Evolutionary conservation across 2,888 invertebrate species (phyloP), one percentile per base, ranked within the genome.

Genomic region (Drosophila pseudotalamancana): DNA sequence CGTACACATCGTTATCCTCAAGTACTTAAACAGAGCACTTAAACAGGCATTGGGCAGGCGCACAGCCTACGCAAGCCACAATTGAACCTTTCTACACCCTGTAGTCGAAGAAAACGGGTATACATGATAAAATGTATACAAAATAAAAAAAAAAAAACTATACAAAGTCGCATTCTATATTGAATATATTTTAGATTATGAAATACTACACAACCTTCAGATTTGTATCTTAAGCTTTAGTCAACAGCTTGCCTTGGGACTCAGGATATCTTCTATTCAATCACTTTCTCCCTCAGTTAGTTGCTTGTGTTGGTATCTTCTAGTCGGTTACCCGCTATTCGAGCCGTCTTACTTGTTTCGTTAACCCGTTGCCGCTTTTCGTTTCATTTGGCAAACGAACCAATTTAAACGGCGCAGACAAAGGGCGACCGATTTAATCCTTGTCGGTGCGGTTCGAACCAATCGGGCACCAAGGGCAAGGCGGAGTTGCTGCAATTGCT

Each of bases 341-440:
- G 11, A 6, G 5, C 9, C 9, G 11, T 16, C 18, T n/a, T 12
- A 19, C 29, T 43, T 43, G 29, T 18, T 29, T 60, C 57, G 50
- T 46, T 62, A 74, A 69, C 84, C 42, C 51, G 65, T 64, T 66
- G 57, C 60, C 64, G 68, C 48, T 66, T 42, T 60, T 65, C 65
- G 60, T 72, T 77, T 77, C 77, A 73, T 77, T 72, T 72, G 75
- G 72, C 63, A 80, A 83, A 83, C 87, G 87, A 83, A 87, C 81
- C 81, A 81, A 81, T 87, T 81, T 81, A 77, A 83, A 80, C 80
- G 67, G 67, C 61, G 34, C 70, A 79, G 57, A 68, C 73, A 61
- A 71, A 74, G 60, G 77, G 73, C 74, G 55, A 64, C 61, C 49
- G 70, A 40, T 77, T 66, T 80, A 84, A 77, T 82, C 81, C 87